Evolutionary conservation across 2,113 vertebrate genomes (phyloP).

Genomic region (Pavo muticus): DNA sequence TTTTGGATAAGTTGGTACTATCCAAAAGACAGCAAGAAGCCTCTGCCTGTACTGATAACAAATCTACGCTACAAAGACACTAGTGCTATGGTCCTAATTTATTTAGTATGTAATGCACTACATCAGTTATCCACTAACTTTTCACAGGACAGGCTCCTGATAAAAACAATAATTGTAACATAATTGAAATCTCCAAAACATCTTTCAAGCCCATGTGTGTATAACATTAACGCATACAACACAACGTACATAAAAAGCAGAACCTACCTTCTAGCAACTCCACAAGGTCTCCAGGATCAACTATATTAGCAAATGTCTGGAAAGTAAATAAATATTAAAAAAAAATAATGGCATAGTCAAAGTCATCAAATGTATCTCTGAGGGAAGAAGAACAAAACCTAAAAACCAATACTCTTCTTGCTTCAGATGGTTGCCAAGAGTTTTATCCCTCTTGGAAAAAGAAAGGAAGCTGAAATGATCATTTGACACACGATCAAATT

Average conservation of each 20-base stretch:
- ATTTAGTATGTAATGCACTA: neutral
- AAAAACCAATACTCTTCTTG: neutral
- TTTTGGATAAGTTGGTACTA: neutral
- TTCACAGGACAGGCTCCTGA: neutral
- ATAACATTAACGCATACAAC: neutral
- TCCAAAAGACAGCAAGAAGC: neutral
- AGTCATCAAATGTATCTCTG: neutral
- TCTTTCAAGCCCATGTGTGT: neutral
- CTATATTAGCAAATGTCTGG: slow-evolving; percentile 84
- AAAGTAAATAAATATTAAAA: slow-evolving; percentile 42
- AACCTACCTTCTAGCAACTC: slow-evolving; percentile 89
- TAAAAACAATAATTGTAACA: neutral
- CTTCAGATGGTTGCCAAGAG: neutral
- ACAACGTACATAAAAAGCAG: neutral
- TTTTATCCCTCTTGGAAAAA: neutral
- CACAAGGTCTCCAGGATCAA: slow-evolving; percentile 92
- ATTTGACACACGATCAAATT: neutral
- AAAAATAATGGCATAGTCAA: neutral
- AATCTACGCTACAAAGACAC: neutral
- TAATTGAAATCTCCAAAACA: neutral
- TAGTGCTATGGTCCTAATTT: neutral
- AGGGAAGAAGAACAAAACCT: neutral
- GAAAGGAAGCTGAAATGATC: neutral
- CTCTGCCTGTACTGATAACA: neutral
- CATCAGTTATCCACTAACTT: neutral